Evolutionary conservation across 2,113 vertebrate genomes (phyloP), one percentile per base, ranked within the genome.

Genomic region (Pithys albifrons): DNA sequence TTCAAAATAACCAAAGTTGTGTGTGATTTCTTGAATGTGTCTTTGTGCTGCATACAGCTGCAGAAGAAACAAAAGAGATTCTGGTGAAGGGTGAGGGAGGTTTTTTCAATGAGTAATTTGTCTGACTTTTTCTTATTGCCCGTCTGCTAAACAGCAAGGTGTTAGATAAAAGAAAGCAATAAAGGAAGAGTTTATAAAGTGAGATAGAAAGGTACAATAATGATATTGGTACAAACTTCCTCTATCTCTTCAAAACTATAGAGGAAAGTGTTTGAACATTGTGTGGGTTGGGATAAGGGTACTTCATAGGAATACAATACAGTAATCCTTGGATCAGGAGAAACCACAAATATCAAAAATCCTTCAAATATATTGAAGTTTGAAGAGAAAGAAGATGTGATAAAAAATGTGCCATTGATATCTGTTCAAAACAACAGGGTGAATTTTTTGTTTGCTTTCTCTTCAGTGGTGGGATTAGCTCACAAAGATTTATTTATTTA

Each of bases 21-120:
- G 33, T 72, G 27, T 27, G 31, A 35, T 57, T 88, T 69, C 62
- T 85, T 96, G 78, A 96, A 93, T 70, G 43, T 77, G 37, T 85
- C 89, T 85, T 78, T 96, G 90, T 95, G 57, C 45, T 61, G n/a
- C 3, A 49, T 37, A 88, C 94, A 96, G 95, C 95, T 96, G 93
- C 83, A 94, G 55, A 83, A 96, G 46, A 93, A 96, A 84, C 49
- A 94, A 94, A 94, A 74, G 12, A 39, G 37, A 62, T 93, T 88
- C 55, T 74, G 82, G 23, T 45, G 33, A 77, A 80, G 85, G 45
- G 7, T 51, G 39, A 78, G 48, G 62, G 49, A 89, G 48, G 24
- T 83, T 29, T 39, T 91, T 88, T 84, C 79, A 92, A 31, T 55
- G 51, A 86, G 59, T 80, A 45, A 51, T 67, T 33, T 64, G 61